Conservation (phyloP, 2,888 invertebrate species). For the Tromatobia lineatoria region DNA sequence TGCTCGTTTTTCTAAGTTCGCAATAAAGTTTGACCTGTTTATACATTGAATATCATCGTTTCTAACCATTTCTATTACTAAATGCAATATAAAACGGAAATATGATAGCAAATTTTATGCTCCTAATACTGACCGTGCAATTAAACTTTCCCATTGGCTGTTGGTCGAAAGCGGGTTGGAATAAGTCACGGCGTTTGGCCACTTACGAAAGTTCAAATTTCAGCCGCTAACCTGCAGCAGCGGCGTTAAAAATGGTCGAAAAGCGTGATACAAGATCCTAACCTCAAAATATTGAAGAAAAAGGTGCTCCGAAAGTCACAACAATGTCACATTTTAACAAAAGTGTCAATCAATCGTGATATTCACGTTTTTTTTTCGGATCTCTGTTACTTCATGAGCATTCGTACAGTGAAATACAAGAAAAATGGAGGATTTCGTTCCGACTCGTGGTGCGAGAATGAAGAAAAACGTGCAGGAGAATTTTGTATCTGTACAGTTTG, state of each 20-base stretch:
- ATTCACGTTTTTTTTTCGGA: not conserved
- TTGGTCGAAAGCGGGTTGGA: not conserved
- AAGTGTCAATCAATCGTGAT: not conserved
- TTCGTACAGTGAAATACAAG: not conserved
- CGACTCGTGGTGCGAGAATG: constrained; percentile 75
- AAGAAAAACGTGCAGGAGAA: constrained; percentile 68
- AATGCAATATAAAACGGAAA: not conserved
- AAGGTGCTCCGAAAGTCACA: not conserved
- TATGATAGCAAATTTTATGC: not conserved
- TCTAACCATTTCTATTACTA: not conserved
- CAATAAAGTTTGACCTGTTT: not conserved
- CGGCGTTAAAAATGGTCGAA: not conserved
- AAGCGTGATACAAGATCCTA: not conserved
- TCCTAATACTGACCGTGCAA: not conserved
- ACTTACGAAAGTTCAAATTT: not conserved
- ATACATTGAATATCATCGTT: not conserved
- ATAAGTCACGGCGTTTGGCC: not conserved
- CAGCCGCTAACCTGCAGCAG: not conserved
- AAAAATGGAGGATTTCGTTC: constrained; percentile 78
- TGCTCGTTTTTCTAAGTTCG: too few species aligned
- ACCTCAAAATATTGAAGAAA: constrained; percentile 1
- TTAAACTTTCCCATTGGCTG: not conserved
- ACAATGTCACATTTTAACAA: not conserved
- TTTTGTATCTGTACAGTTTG: constrained; percentile 73
- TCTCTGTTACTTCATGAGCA: not conserved